These are phyloP conservation scores for Cyprinodon variegatus DNA, from an alignment of 2,113 vertebrate species.

Conservation along the genomic window DNA sequence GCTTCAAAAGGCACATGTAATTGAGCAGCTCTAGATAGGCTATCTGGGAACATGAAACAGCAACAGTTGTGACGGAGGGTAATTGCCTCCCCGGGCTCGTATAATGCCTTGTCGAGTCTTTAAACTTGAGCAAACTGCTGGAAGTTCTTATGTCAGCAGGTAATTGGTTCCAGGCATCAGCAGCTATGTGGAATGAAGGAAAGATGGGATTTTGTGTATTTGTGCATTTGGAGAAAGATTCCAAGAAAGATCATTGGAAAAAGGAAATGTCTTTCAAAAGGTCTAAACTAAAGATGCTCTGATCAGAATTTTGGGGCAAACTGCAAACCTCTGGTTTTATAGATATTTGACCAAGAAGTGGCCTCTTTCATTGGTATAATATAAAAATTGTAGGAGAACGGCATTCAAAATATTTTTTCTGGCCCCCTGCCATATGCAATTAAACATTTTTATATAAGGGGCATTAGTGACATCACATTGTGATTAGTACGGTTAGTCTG, in stretches of 20 bases:
- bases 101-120: slow-evolving; percentile 76
- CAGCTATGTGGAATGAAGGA: slow-evolving; percentile 64
- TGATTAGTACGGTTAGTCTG: no score
- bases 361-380: background rate
- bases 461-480: no score
- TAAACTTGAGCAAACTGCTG: slow-evolving; percentile 78
- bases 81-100: slow-evolving; percentile 77
- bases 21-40: slow-evolving; percentile 76
- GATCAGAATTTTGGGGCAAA: background rate
- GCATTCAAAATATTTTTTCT: slow-evolving; percentile 41
- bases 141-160: slow-evolving; percentile 79
- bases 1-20: slow-evolving; percentile 79
- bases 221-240: slow-evolving; percentile 40
- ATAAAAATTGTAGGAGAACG: background rate
- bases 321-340: background rate
- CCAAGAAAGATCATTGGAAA: slow-evolving; percentile 41
- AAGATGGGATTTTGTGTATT: slow-evolving; percentile 48
- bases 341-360: no score
- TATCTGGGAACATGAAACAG: slow-evolving; percentile 81
- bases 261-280: slow-evolving; percentile 23
- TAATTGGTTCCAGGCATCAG: slow-evolving; percentile 80
- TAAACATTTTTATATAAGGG: no score
- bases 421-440: slow-evolving; percentile 33
- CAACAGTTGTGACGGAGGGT: slow-evolving; percentile 79
- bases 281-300: slow-evolving; percentile 3